Evolutionary conservation across 2,888 invertebrate species (phyloP), one percentile per base, ranked within the genome.

Genomic region (Syrista parreyssii): DNA sequence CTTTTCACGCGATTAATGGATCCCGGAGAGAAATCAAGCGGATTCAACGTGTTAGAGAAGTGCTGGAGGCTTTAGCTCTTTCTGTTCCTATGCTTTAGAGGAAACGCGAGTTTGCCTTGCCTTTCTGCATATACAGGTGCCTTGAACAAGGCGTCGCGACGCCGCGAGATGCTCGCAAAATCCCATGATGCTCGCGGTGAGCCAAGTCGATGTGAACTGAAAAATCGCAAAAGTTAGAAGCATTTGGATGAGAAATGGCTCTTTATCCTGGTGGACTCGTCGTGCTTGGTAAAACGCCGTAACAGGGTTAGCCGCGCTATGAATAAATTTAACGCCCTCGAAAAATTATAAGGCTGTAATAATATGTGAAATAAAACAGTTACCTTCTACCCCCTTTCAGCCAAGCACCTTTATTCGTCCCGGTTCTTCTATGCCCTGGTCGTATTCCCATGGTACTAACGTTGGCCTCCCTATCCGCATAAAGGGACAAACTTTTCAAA

Each of bases 221-320:
- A 71, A 86, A 85, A 86, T 86, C 84, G 83, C 82, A 76, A 83
- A 85, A 86, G 84, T 86, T 85, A 80, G 82, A 79, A 77, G 80
- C 84, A 83, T 83, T 84, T 81, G 82, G 81, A 85, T 85, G 85
- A 85, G 83, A 85, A 86, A 86, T 73, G 73, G 32, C 55, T 23
- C 55, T 55, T 55, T 55, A 55, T 55, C 55, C 55, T 55, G 2
- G 23, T 6, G 55, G 71, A 1, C n/a, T 71, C 32, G 71, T 31
- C 31, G 12, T 31, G 85, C 84, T 87, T 82, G 84, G 88, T 87
- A 88, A 88, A 90, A 86, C 86, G 82, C 85, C 86, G 86, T 89
- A 91, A 90, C 88, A 86, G 86, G 86, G 88, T 91, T 90, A 90
- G 84, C 86, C 84, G 79, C 84, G 86, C 89, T 89, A 90, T 91